Evolutionary conservation across 2,888 invertebrate genomes (phyloP), one percentile per base, ranked within the genome.

Genomic region (Hoplodrina blanda): DNA sequence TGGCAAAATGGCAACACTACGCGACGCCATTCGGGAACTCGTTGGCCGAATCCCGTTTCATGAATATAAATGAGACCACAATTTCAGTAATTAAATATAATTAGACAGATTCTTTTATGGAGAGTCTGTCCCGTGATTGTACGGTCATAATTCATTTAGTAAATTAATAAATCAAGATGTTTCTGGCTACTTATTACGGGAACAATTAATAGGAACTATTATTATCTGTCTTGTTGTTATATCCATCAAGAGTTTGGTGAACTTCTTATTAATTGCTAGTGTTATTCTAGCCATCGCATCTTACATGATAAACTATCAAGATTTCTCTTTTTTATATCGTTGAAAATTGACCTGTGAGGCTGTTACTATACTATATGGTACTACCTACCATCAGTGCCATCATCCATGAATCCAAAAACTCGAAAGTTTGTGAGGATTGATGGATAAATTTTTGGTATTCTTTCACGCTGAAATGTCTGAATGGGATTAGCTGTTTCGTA

Each of bases 1-100:
- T 92, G 92, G 90, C 84, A 85, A 85, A 83, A 85, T 81, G 80
- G 80, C 67, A 74, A 62, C 66, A 53, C 62, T 62, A 30, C n/a
- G 41, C 62, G 83, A 81, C 71, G 77, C 82, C 59, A 68, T 78
- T 71, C 76, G 64, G 50, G 75, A 72, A 69, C 69, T 54, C 57
- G 59, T 74, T 70, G 55, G 46, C 62, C 57, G 62, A 30, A 72
- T 54, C 53, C 46, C n/a, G 61, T 78, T 64, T 72, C 60, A 74
- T 78, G 82, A 84, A 84, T 84, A 82, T 76, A 81, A 82, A 82
- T 78, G 84, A 84, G 76, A 55, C 70, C 56, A 78, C 53, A 78
- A 71, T 72, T 63, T 65, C 53, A 66, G 67, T 78, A 75, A 82
- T 82, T 84, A 82, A 76, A 84, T 84, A 84, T 72, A 80, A 69